Base-by-base conservation (phyloP, 2,888 invertebrate genomes). In the Phaonia tiefii region DNA sequence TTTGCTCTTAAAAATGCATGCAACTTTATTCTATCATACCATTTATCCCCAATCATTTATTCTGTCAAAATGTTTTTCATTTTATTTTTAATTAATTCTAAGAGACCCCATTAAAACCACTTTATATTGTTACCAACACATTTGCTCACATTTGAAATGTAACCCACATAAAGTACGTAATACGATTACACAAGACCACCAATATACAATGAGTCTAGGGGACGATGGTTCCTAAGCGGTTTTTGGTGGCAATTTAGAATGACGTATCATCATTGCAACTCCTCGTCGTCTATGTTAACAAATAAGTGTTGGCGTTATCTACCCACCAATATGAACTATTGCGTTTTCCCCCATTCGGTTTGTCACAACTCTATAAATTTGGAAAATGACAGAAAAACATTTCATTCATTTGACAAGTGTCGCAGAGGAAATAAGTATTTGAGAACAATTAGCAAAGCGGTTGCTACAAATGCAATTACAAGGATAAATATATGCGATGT, bases 271-370 rank as follows among this genome's bases (percentile, higher is more conserved):
- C 17, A n/a, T n/a, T n/a, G n/a, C n/a, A n/a, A n/a, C n/a, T n/a
- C n/a, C n/a, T n/a, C n/a, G n/a, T n/a, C 17, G 37, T 60, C 17
- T 15, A 17, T 39, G 13, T 60, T 49, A 1, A 7, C 2, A 39
- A 60, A 60, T 60, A 20, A 60, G 60, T 7, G 60, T 60, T 60
- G 60, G 20, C 37, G 60, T 60, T 54, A 54, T 54, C 13, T 54
- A 54, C 22, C 25, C 17, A 54, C 22, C 54, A 22, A 54, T 13
- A 54, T 54, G 25, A 54, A 13, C 13, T 25, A 22, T 11, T 54
- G 8, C 13, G 22, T 13, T 44, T 10, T 44, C 44, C 10, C 13
- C 7, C 13, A 2, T 8, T 31, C 44, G 2, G 44, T 44, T 44
- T 44, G 44, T n/a, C 44, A 44, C 11, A 2, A 44, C 44, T 54